Evolutionary conservation across 1,140 invertebrate genomes (phyloP), one percentile per base, ranked within the genome.

Genomic region (Eumeta japonica): DNA sequence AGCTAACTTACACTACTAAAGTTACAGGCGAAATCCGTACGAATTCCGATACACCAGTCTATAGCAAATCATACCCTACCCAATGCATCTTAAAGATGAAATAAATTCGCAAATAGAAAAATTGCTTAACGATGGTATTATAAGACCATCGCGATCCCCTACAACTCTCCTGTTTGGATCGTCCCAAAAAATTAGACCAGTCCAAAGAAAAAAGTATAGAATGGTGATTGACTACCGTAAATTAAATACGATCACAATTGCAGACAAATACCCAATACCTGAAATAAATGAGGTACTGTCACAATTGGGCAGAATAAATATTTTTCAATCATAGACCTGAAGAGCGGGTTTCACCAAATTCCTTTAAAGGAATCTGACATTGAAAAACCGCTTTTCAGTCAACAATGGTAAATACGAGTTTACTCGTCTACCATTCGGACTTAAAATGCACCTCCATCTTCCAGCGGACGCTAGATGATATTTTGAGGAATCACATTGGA

Each of bases 391-490:
- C n/a, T 24, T 24, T n/a, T 7, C 5, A 7, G n/a, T n/a, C n/a
- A n/a, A n/a, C n/a, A n/a, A 39, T 10, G 55, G 56, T 5, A 51
- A 59, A 37, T 76, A 45, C 36, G 52, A 74, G 43, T 74, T 49
- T 31, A 15, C 30, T 9, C 14, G 52, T 19, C 62, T 64, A 55
- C 46, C 49, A 10, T 53, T 58, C 17, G 56, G 60, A 3, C 27
- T 62, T 2, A 50, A 51, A 32, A 42, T 40, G 48, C 2, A 43
- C 42, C 3, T 9, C 27, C n/a, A 52, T 45, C 0, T 61, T 58
- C 30, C 43, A 55, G 30, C 15, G 50, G 17, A 15, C 52, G 13
- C 65, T 71, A 55, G 47, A 68, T 31, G 41, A 35, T 2, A 43
- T 70, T 1, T 39, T 71, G 9, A 35, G 28, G 12, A 48, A 35